These are phyloP conservation scores for Nemurella pictetii DNA, from an alignment of 2,888 invertebrate genomes.

Conservation along the genomic window DNA sequence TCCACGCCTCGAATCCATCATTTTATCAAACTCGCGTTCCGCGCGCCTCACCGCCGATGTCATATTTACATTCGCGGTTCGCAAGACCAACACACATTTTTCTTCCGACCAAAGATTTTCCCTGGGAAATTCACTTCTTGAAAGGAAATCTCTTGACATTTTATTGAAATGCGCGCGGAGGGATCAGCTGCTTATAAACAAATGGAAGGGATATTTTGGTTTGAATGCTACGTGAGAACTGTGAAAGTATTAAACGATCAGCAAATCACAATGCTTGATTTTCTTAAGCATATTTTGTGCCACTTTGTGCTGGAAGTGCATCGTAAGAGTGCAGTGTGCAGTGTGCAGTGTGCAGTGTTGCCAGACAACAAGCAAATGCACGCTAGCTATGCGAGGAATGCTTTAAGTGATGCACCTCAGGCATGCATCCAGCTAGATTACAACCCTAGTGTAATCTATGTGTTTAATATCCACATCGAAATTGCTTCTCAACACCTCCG, in stretches of 20 bases:
- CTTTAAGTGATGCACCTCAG: no score
- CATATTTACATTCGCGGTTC: constrained; percentile 11
- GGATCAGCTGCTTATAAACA: neutral
- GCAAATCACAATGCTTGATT: no score
- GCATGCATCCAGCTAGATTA: neutral
- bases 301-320: no score
- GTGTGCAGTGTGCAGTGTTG: no score
- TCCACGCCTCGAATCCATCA: neutral
- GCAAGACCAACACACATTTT: neutral
- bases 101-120: neutral
- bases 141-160: neutral
- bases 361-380: no score
- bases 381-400: no score
- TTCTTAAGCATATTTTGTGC: no score
- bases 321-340: no score
- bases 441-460: no score
- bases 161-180: neutral
- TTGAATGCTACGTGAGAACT: no score
- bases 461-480: neutral
- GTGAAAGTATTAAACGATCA: no score
- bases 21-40: constrained; percentile 9
- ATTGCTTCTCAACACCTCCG: neutral
- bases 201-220: no score
- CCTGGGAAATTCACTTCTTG: neutral
- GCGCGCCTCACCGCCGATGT: neutral